These are phyloP conservation scores for Nomada fabriciana DNA, from an alignment of 2,888 invertebrate species.

Conservation along the genomic window DNA sequence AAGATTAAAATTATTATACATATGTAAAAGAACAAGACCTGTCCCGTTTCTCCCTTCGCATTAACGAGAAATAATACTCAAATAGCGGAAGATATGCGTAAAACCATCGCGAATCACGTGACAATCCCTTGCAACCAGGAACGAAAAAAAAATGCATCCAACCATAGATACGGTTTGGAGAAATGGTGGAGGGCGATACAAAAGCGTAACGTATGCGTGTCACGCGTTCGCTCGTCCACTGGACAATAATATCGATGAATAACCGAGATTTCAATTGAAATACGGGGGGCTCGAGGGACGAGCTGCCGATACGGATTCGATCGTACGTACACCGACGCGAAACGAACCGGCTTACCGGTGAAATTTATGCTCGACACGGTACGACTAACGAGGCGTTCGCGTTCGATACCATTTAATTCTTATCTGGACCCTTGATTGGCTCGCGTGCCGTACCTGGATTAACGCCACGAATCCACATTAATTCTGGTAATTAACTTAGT, in stretches of 20 bases:
- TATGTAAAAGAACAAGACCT: too few relatives aligned
- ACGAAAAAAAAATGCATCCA: background rate
- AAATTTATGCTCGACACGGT: constrained; percentile 69
- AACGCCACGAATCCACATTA: constrained; percentile 73
- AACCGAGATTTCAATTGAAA: constrained; percentile 51
- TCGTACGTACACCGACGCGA: constrained; percentile 31
- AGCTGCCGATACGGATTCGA: constrained; percentile 43
- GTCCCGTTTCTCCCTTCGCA: too few relatives aligned
- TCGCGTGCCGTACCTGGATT: constrained; percentile 77
- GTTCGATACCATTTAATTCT: constrained; percentile 75
- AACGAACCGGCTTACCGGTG: constrained; percentile 51
- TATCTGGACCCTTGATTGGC: constrained; percentile 75
- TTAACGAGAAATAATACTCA: too few relatives aligned
- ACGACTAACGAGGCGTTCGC: constrained; percentile 72
- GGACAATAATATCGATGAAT: constrained; percentile 48
- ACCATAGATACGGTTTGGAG: background rate
- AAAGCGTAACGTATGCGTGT: constrained; percentile 12
- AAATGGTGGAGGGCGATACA: background rate
- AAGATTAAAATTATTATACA: too few relatives aligned
- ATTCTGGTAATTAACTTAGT: constrained; percentile 72
- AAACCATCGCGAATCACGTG: too few relatives aligned
- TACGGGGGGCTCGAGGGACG: constrained; percentile 26
- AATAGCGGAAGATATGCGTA: too few relatives aligned
- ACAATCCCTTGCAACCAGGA: too few relatives aligned
- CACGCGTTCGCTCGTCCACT: constrained; percentile 15